A percentile compares a stretch with the other conserved stretches of the same genome.
These are phyloP conservation scores for Melipona bicolor DNA, from an alignment of 2,888 invertebrate species.

Conservation along the genomic window DNA sequence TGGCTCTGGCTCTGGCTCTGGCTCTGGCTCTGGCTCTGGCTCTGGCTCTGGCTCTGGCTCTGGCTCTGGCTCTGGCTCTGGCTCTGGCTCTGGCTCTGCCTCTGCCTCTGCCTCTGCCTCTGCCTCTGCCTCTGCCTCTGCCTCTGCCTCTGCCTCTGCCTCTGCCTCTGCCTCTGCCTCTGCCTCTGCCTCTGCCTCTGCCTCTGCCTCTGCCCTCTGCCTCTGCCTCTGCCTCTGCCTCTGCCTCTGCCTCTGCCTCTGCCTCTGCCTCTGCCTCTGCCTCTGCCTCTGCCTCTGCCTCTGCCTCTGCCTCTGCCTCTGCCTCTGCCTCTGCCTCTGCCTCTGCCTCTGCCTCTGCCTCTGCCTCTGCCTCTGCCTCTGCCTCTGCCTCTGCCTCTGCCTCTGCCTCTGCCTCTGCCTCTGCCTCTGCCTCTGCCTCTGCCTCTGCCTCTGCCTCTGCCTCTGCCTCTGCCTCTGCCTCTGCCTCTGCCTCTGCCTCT, in stretches of 20 bases:
- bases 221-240: constrained; percentile 49
- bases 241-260: constrained; percentile 57
- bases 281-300: constrained; percentile 56
- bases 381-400: no score
- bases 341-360: no score
- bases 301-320: constrained; percentile 58
- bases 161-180: constrained; percentile 45
- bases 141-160: constrained; percentile 47
- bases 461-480: no score
- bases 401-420: background rate
- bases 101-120: constrained; percentile 32
- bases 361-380: no score
- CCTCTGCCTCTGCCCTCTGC: constrained; percentile 57
- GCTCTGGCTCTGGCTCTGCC: constrained; percentile 58
- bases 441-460: no score
- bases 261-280: constrained; percentile 58
- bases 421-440: background rate
- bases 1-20: constrained; percentile 46
- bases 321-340: constrained; percentile 30
- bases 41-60: no score
- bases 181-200: constrained; percentile 54
- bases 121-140: constrained; percentile 47
- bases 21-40: constrained; percentile 57
- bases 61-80: constrained; percentile 40
- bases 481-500: no score